Evolutionary conservation across 1,140 invertebrate species (phyloP), one percentile per base, ranked within the genome.

Genomic region (Rhagoletis zephyria): DNA sequence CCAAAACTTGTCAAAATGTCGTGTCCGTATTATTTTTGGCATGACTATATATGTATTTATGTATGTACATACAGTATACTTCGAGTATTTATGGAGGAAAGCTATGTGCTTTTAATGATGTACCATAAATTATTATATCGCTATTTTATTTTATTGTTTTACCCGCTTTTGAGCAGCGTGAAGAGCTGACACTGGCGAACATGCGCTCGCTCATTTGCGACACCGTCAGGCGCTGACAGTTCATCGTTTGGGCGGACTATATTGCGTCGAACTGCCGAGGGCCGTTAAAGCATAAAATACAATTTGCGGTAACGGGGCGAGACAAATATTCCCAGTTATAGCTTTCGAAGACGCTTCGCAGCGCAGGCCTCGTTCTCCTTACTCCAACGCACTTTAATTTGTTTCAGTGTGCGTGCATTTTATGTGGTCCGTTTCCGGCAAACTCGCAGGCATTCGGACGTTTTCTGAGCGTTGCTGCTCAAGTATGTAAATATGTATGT

Each of bases 111-210:
- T 91, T 90, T 92, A 92, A 92, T 92, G 91, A 91, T 90, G 91
- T 90, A 90, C 90, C 91, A 92, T 92, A 92, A 92, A 92, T 92
- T 92, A 92, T 92, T 91, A 92, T 89, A 91, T 91, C 88, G 91
- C 91, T 90, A 91, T 92, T 91, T 90, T 89, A 87, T 90, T 92
- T 92, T 92, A 92, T 92, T 92, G 91, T 92, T 92, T 92, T 88
- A 92, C 90, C 89, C 90, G 90, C 91, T 90, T 91, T 92, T 92
- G 91, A 92, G 90, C 91, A 91, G 61, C 61, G 42, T 63, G 67
- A 74, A 74, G 12, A 10, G 42, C 67, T 14, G 67, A 14, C 40
- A 40, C 67, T 4, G 40, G 67, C 67, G 2, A 10, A 70, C 67
- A 48, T 16, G 14, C 67, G 4, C 67, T 70, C 67, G 4, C 67